A percentile compares a stretch with the other conserved stretches of the same genome.
These are phyloP conservation scores for Hylyphantes graminicola DNA, from an alignment of 1,140 invertebrate species.

Conservation along the genomic window DNA sequence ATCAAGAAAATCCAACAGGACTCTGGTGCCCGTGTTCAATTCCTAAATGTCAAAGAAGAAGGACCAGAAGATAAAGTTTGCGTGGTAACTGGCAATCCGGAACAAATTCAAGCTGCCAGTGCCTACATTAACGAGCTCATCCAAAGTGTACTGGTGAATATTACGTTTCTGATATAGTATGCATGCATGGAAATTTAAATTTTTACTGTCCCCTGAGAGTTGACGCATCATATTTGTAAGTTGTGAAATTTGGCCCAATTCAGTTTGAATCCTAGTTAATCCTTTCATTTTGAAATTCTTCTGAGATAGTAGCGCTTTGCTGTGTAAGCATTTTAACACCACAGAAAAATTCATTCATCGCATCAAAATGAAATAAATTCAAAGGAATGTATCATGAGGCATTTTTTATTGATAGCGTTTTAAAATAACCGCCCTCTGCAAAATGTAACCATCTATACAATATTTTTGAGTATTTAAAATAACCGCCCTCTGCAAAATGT, in stretches of 20 bases:
- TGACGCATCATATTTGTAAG: not conserved
- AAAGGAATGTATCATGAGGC: too few relatives aligned
- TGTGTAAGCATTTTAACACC: too few relatives aligned
- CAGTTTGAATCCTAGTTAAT: too few relatives aligned
- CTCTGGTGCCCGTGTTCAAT: slow-evolving; percentile 95
- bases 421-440: too few relatives aligned
- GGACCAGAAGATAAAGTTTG: slow-evolving; percentile 87
- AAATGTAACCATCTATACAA: too few relatives aligned
- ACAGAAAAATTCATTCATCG: too few relatives aligned
- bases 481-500: too few relatives aligned
- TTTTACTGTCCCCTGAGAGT: not conserved
- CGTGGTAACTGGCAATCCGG: slow-evolving; percentile 84
- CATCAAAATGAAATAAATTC: too few relatives aligned
- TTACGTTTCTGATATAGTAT: slow-evolving; percentile 23
- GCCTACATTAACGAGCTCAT: slow-evolving; percentile 90
- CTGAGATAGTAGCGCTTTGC: too few relatives aligned
- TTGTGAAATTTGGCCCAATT: not conserved
- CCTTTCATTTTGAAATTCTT: too few relatives aligned
- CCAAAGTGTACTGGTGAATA: slow-evolving; percentile 79
- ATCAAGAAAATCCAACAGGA: slow-evolving; percentile 94
- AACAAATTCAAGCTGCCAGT: slow-evolving; percentile 87
- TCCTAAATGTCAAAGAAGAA: slow-evolving; percentile 75
- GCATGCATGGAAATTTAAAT: slow-evolving; percentile 31
- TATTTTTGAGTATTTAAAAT: too few relatives aligned
- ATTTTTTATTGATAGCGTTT: too few relatives aligned